These are phyloP conservation scores for Aethes cnicana DNA, from an alignment of 2,888 invertebrate species.

Conservation along the genomic window DNA sequence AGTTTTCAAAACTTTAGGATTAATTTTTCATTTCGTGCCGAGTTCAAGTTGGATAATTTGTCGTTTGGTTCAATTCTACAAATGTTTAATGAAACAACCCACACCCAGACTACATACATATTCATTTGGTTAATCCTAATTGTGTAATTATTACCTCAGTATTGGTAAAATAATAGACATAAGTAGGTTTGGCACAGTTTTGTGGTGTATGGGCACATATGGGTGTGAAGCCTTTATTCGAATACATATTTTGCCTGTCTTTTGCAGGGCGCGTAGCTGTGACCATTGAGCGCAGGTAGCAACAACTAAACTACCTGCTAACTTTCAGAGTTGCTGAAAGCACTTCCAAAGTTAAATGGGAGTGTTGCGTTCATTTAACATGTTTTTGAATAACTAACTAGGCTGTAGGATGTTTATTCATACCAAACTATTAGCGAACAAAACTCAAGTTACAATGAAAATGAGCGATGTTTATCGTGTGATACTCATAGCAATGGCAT, in stretches of 20 bases:
- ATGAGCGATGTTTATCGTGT: conserved; percentile 35
- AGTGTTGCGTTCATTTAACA: conserved; percentile 7
- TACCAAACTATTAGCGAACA: neutral
- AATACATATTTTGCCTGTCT: too few species aligned
- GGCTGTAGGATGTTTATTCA: neutral
- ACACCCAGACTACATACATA: too few species aligned
- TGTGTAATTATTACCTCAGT: too few species aligned
- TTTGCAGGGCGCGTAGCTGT: conserved; percentile 13
- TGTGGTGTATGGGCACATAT: too few species aligned
- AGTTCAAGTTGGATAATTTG: conserved; percentile 1
- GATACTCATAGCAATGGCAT: conserved; percentile 6
- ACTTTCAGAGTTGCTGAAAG: conserved; percentile 16
- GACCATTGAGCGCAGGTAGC: conserved; percentile 8
- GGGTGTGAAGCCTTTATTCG: too few species aligned
- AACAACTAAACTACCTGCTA: conserved; percentile 19
- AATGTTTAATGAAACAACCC: too few species aligned
- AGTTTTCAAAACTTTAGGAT: conserved; percentile 11
- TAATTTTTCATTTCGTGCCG: conserved; percentile 12
- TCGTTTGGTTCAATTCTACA: conserved; percentile 10
- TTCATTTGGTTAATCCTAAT: too few species aligned
- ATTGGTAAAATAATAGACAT: too few species aligned
- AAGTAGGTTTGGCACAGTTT: too few species aligned
- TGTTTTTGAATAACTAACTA: neutral
- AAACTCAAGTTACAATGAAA: conserved; percentile 19
- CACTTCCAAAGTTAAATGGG: conserved; percentile 15